Evolutionary conservation across 2,797 vertebrate species (phyloP), one percentile per base, ranked within the genome.

Genomic region (Hoplostethus atlanticus): DNA sequence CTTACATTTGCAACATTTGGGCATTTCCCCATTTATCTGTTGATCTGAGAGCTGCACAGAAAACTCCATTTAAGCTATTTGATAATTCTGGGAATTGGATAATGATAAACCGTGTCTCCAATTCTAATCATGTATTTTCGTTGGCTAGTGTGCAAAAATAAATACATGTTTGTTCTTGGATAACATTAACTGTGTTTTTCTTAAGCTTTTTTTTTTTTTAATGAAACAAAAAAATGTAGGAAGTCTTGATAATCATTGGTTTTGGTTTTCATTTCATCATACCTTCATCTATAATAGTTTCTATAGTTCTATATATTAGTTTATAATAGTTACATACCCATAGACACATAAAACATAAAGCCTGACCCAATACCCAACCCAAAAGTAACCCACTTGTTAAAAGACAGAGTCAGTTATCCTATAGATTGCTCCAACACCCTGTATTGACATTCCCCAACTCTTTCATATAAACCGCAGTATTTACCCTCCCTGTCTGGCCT

Each of bases 401-500:
- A 59, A 64, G 38, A 40, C 52, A 48, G 30, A 28, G 28, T 42
- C 40, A 30, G 21, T 48, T 13, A 69, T 40, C 31, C 48, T 30
- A 34, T 12, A 42, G 50, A 25, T 30, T 73, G 50, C 21, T 64
- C 63, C 52, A 52, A 38, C 44, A 47, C 51, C 58, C 40, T 62
- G 51, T 72, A 52, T 61, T 54, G 53, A 63, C 46, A 56, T 64
- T 71, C 58, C 31, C 42, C 13, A 21, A 44, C 30, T 64, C 54
- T 28, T 44, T 44, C 0, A 40, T 51, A 62, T 38, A 77, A 80
- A 80, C 54, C 16, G 51, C 57, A 67, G 38, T 71, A 58, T 76
- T 78, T 51, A 58, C 60, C 30, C 63, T 51, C 53, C 21, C 40
- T 12, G 64, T 53, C 46, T 13, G 13, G 51, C 12, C 62, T 86